A percentile compares a stretch with the other conserved stretches of the same genome.
Conservation (phyloP, 2,113 vertebrate genomes). For the Gnathonemus longibarbis region DNA sequence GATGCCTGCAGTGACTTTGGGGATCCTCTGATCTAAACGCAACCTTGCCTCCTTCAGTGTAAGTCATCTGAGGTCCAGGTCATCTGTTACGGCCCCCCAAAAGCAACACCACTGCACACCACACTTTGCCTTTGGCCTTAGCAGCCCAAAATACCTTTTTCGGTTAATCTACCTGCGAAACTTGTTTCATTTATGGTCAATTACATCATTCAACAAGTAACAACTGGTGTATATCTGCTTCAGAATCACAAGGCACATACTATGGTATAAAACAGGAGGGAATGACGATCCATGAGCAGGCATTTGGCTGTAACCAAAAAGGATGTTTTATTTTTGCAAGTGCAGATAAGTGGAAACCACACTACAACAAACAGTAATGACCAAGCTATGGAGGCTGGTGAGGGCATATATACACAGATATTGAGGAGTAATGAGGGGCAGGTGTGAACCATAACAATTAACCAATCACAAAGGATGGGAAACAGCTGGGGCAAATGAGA, state of each 20-base stretch:
- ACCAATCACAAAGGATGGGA: background rate
- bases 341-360: background rate
- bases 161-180: background rate
- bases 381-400: background rate
- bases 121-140: background rate
- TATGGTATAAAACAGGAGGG: background rate
- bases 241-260: background rate
- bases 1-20: background rate
- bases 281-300: background rate
- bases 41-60: background rate
- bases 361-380: background rate
- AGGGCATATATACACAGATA: background rate
- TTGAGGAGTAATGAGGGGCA: background rate
- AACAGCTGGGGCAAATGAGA: background rate
- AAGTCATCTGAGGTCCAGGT: background rate
- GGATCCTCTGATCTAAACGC: background rate
- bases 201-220: background rate
- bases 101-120: background rate
- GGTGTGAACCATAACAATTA: background rate
- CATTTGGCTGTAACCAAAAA: background rate
- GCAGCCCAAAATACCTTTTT: background rate
- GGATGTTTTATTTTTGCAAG: background rate
- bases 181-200: background rate
- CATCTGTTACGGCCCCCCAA: background rate
- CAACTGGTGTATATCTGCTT: background rate